A percentile compares a stretch with the other conserved stretches of the same genome.
Conservation (phyloP, 2,888 invertebrate genomes). For the Gisinianus flammeolus region DNA sequence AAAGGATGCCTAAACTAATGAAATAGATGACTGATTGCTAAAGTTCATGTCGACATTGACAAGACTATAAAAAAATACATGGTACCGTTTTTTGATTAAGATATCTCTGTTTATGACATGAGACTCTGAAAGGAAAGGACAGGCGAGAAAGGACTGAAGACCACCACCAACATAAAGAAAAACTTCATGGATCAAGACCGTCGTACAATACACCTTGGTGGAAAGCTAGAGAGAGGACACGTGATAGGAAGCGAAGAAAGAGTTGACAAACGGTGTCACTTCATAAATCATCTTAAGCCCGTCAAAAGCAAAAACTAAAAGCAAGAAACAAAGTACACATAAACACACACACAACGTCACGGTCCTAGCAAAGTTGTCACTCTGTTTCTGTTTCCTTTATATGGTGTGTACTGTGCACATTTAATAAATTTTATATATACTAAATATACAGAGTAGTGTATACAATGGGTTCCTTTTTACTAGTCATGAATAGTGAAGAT, state of each 20-base stretch:
- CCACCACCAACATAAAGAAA: background rate
- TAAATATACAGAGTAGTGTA: too few species aligned
- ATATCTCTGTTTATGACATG: background rate
- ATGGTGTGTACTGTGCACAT: too few species aligned
- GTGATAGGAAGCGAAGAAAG: slow-evolving; percentile 21
- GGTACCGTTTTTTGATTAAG: background rate
- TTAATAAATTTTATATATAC: too few species aligned
- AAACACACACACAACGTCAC: background rate
- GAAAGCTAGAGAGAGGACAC: background rate
- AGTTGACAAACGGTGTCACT: slow-evolving; percentile 24
- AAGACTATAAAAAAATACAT: background rate
- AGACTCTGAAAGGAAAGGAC: too few species aligned
- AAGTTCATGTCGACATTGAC: background rate
- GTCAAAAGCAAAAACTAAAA: slow-evolving; percentile 7
- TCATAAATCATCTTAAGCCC: slow-evolving; percentile 25
- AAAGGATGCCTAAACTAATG: too few species aligned
- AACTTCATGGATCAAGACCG: background rate
- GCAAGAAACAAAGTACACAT: slow-evolving; percentile 2
- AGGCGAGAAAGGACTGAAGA: too few species aligned
- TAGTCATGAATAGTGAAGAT: too few species aligned
- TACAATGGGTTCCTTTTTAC: too few species aligned
- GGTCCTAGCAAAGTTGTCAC: background rate
- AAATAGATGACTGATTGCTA: background rate
- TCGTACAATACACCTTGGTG: background rate
- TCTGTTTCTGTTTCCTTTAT: too few species aligned